A percentile compares a stretch with the other conserved stretches of the same genome.
phyloP scores from a whole-genome alignment of 2,888 invertebrate species.

The Patella depressa region DNA sequence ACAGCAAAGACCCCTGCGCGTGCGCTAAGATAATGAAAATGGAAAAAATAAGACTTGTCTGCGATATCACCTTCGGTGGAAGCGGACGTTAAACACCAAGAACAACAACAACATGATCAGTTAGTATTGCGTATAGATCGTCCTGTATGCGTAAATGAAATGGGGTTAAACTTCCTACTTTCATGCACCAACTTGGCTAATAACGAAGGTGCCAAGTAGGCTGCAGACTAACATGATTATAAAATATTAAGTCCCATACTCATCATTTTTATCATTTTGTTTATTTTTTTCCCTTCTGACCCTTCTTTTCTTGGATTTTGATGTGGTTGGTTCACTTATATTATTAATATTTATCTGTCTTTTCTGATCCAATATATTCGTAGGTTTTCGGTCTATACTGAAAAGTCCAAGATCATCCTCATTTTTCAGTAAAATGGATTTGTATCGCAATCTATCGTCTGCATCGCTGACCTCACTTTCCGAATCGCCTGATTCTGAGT shows the following conservation, averaged over 20 bases:
- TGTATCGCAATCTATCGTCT: background rate
- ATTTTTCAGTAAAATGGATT: background rate
- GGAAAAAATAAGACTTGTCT: too few species aligned
- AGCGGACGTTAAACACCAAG: too few species aligned
- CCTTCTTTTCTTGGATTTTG: background rate
- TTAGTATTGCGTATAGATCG: too few species aligned
- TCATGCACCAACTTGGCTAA: too few species aligned
- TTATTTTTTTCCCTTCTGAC: background rate
- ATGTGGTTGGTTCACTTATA: background rate
- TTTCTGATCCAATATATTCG: background rate
- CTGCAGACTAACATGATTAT: background rate
- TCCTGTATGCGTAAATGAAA: too few species aligned
- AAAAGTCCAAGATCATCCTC: background rate
- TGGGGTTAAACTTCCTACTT: too few species aligned
- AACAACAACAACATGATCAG: too few species aligned
- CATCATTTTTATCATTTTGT: background rate
- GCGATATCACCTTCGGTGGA: too few species aligned
- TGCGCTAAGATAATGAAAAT: too few species aligned
- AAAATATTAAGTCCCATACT: background rate
- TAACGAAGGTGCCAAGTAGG: background rate
- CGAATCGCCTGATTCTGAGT: background rate
- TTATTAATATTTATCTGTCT: background rate
- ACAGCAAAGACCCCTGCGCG: too few species aligned
- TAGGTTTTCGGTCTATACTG: background rate
- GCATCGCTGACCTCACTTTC: background rate